Evolutionary conservation across 2,888 invertebrate species (phyloP), one percentile per base, ranked within the genome.

Genomic region (Gymnoscelis rufifasciata): DNA sequence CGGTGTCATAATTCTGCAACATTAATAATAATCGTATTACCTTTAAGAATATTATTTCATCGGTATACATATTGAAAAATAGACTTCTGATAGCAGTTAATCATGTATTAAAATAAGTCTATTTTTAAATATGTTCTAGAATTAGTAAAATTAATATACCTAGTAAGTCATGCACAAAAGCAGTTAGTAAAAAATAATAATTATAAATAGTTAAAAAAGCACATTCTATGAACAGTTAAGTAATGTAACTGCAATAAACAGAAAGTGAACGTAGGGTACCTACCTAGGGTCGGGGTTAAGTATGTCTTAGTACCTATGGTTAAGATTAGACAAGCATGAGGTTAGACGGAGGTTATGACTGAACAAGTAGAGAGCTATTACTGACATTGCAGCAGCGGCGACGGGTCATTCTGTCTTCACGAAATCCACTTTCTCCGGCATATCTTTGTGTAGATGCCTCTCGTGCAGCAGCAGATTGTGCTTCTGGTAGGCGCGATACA

Each of bases 401-500:
- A n/a, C n/a, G 72, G 8, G 83, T 87, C 87, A 87, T 81, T 87
- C 87, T 53, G 83, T 82, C 35, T 35, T 35, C 67, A 88, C 87
- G 69, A 88, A 83, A 70, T 88, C 88, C 77, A 88, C 88, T 68
- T 87, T 86, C 74, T 88, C 88, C 54, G 88, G 88, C 73, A 88
- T 70, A 64, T 88, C 86, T 83, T 88, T 88, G 68, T 88, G 88
- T 57, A 88, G 83, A 61, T 88, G 88, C 54, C 88, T 78, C 71
- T 88, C 88, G 74, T 88, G 88, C 59, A 88, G 76, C 66, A 88
- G 83, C 61, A 90, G 83, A 70, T 91, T 91, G 59, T 90, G 90
- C 67, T 91, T 92, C 68, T 93, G 91, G 68, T 92, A 92, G 63
- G 92, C 92, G 60, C 91, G 90, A 78, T 91, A 90, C 64, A 90